Percentiles rank a stretch among this genome's conserved stretches.
These are phyloP conservation scores for Pristionchus entomophagus DNA, from an alignment of 2,888 invertebrate species.

Conservation along the genomic window DNA sequence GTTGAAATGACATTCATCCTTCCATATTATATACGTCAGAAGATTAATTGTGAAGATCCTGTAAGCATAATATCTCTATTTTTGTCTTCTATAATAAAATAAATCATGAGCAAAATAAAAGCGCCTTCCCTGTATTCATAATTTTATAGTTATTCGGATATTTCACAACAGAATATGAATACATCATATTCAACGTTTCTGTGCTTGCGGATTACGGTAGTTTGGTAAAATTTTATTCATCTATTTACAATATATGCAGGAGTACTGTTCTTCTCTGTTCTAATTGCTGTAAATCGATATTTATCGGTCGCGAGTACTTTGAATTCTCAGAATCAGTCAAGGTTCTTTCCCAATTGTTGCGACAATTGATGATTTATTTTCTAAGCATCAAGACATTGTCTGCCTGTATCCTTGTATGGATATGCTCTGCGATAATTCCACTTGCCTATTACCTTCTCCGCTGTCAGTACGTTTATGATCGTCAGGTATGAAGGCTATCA, in stretches of 20 bases:
- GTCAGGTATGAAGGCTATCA: too few species aligned
- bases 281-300: not conserved
- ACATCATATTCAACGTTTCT: not conserved
- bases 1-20: not conserved
- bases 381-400: not conserved
- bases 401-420: not conserved
- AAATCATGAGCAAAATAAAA: too few species aligned
- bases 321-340: not conserved
- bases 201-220: too few species aligned
- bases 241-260: not conserved
- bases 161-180: not conserved
- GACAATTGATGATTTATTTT: not conserved
- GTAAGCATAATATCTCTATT: not conserved
- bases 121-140: too few species aligned
- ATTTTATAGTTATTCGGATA: too few species aligned
- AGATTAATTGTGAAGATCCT: not conserved
- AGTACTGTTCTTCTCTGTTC: too few species aligned
- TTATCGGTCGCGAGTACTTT: not conserved
- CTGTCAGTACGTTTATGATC: not conserved
- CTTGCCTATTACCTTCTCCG: not conserved
- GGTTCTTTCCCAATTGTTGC: not conserved
- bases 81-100: too few species aligned
- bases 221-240: not conserved
- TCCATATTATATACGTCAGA: not conserved
- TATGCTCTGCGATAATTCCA: not conserved